phyloP scores from a whole-genome alignment of 2,113 vertebrate species.

The Reinhardtius hippoglossoides region DNA sequence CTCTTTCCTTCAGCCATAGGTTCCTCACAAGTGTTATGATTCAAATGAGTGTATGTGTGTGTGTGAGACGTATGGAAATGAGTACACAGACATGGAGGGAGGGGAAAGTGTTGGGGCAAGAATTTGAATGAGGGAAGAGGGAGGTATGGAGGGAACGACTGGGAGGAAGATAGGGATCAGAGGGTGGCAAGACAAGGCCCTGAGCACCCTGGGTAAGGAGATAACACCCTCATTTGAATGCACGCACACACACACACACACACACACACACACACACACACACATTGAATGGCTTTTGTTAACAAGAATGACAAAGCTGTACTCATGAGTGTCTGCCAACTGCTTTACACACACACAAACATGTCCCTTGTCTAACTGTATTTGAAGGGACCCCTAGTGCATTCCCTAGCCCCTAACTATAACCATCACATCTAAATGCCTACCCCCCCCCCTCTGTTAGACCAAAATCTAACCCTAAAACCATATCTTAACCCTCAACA shows the following conservation, averaged over 20 bases:
- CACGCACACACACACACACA: slow-evolving; percentile 34
- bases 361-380: no score
- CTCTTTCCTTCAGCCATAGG: neutral
- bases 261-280: neutral
- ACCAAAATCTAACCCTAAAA: no score
- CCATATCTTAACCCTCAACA: no score
- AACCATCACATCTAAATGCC: neutral
- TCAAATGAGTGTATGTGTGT: slow-evolving; percentile 2
- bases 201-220: slow-evolving; percentile 60
- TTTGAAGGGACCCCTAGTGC: no score
- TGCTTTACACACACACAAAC: no score
- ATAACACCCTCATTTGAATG: slow-evolving; percentile 71
- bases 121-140: slow-evolving; percentile 49
- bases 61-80: neutral
- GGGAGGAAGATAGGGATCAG: slow-evolving; percentile 61
- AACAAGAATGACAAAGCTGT: slow-evolving; percentile 3
- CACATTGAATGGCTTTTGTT: slow-evolving; percentile 24
- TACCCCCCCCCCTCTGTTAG: no score
- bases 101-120: slow-evolving; percentile 8
- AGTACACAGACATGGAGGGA: slow-evolving; percentile 10
- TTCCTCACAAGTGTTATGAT: neutral
- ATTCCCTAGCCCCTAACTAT: neutral
- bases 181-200: slow-evolving; percentile 56
- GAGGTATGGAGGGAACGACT: slow-evolving; percentile 24
- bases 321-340: no score